These are phyloP conservation scores for Lysandra bellargus DNA, from an alignment of 2,888 invertebrate genomes.

Conservation along the genomic window DNA sequence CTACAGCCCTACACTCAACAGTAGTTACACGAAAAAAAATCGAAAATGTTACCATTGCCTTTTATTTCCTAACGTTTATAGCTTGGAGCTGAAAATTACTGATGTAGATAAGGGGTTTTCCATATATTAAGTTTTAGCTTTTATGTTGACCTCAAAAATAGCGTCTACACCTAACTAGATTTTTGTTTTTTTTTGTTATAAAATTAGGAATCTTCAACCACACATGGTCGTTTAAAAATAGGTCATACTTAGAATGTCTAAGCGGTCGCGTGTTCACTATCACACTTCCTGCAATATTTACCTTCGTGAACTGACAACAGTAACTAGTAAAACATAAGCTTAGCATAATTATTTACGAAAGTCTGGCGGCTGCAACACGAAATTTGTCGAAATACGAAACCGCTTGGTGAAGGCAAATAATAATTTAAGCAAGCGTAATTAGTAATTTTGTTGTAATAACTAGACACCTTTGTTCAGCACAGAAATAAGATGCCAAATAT, in stretches of 20 bases:
- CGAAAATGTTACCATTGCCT: neutral
- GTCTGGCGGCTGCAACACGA: slow-evolving; percentile 1
- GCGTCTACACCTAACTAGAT: neutral
- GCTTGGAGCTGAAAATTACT: neutral
- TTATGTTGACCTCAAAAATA: too few relatives aligned
- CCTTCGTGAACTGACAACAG: slow-evolving; percentile 24
- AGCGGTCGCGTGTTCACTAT: slow-evolving; percentile 28
- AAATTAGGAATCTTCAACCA: neutral
- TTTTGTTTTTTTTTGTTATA: neutral
- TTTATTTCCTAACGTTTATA: neutral
- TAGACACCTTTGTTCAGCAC: too few relatives aligned
- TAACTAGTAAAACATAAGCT: slow-evolving; percentile 16
- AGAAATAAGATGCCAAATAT: too few relatives aligned
- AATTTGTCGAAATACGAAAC: neutral
- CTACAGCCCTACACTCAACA: neutral
- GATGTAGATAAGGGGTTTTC: neutral
- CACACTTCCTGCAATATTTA: slow-evolving; percentile 30
- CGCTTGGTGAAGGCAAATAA: neutral
- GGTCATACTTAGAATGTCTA: slow-evolving; percentile 22
- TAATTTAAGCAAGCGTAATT: neutral
- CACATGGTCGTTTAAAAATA: slow-evolving; percentile 17
- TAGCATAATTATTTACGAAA: slow-evolving; percentile 6
- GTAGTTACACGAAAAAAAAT: neutral
- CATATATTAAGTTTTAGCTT: too few relatives aligned
- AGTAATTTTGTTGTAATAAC: neutral